Base-by-base conservation (phyloP, 1,140 invertebrate species). In the Drosophila arawakana region DNA sequence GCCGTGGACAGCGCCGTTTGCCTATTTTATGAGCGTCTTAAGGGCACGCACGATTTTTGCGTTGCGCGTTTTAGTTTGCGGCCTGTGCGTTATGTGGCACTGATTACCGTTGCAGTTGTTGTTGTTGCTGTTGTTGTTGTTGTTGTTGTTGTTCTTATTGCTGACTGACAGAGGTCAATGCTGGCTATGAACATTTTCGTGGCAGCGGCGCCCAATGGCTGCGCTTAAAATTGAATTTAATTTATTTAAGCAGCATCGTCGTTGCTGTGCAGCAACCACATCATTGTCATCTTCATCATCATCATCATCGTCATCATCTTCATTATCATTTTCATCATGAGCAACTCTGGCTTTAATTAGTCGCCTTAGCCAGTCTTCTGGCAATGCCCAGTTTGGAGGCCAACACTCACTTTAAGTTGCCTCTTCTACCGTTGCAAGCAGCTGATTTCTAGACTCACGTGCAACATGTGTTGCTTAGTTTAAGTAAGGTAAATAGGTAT, bases 11-110 rank as follows among this genome's bases (percentile, higher is more conserved):
- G 49, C 60, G 47, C 65, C 43, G 72, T 62, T 74, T 70, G 72
- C 66, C 72, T 86, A 88, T 86, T 86, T 86, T 86, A 86, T 86
- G 82, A 86, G 82, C 82, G 84, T 88, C 82, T 88, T 86, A 86
- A 88, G 82, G 79, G 82, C 83, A 88, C 82, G 82, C 82, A 86
- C 82, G 82, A 86, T 88, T 86, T 86, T 88, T 86, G 82, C 82
- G 83, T 86, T 85, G 82, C 83, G 80, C 83, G 73, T 82, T 86
- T 81, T 67, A 81, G 67, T 75, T 78, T 75, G 67, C 77, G 78
- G 78, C 78, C 67, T 71, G 63, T 85, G 82, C 82, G 82, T 85
- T 85, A 85, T 85, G 82, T 85, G 83, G 82, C 82, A 85, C 83
- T 85, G 82, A 85, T 85, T 85, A 85, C 82, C 82, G 82, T 85